phyloP scores from a whole-genome alignment of 2,888 invertebrate species.

The Phasia obesa region DNA sequence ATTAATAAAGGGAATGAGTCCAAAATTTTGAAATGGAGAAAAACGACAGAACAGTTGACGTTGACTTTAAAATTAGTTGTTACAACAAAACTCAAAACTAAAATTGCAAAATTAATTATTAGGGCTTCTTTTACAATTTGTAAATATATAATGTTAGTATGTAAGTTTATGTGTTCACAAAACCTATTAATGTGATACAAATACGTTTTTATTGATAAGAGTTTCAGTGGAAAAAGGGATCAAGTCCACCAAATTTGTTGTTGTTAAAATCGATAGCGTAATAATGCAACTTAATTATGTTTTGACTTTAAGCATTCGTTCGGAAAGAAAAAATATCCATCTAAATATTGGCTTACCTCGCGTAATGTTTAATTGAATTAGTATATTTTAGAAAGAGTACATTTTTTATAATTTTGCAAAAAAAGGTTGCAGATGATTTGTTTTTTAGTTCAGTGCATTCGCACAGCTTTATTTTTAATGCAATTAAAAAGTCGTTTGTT shows the following conservation, averaged over 20 bases:
- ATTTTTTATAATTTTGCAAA: conserved; percentile 21
- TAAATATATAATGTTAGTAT: conserved; percentile 20
- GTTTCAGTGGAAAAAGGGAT: conserved; percentile 30
- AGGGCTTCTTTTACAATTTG: conserved; percentile 40
- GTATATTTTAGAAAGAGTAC: conserved; percentile 15
- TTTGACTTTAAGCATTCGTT: conserved; percentile 23
- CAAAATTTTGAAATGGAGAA: conserved; percentile 14
- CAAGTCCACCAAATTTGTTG: conserved; percentile 19
- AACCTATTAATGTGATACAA: conserved; percentile 34
- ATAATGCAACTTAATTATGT: conserved; percentile 27
- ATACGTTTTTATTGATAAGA: conserved; percentile 28
- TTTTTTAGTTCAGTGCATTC: too few relatives aligned
- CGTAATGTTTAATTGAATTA: conserved; percentile 11
- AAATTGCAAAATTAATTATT: conserved; percentile 40
- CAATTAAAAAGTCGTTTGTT: too few relatives aligned
- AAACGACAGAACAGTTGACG: conserved; percentile 40
- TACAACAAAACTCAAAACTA: conserved; percentile 40
- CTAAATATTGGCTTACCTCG: conserved; percentile 23
- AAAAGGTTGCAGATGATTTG: neutral
- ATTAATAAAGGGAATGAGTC: too few relatives aligned
- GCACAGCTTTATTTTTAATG: too few relatives aligned
- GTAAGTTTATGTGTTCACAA: conserved; percentile 24
- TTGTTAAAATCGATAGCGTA: conserved; percentile 30
- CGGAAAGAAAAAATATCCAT: conserved; percentile 23
- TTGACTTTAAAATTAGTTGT: conserved; percentile 39